Percentiles rank a stretch among this genome's conserved stretches.
Evolutionary conservation across 1,140 invertebrate genomes (phyloP).

Genomic region (Eupristina koningsbergeri): DNA sequence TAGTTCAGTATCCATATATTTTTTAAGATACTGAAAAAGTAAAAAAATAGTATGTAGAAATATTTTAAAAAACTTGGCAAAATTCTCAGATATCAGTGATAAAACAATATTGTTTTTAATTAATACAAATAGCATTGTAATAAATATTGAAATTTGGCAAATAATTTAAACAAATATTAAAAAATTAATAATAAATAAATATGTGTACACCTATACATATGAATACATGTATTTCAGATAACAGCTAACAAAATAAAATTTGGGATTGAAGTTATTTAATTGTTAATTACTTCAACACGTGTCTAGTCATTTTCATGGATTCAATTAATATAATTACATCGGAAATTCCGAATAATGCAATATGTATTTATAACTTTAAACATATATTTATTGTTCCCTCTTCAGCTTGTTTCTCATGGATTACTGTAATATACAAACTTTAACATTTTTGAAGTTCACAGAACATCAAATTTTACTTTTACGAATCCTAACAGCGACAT

Average conservation of each 20-base stretch:
- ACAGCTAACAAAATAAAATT: constrained; percentile 14
- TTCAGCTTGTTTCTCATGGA: background rate
- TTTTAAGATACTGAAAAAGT: background rate
- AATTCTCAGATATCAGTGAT: background rate
- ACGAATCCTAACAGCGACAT: too few relatives aligned
- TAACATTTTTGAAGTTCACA: too few relatives aligned
- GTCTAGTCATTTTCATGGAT: background rate
- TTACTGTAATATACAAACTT: background rate
- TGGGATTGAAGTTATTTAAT: constrained; percentile 3
- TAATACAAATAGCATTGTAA: too few relatives aligned
- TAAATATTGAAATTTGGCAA: too few relatives aligned
- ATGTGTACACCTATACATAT: too few relatives aligned
- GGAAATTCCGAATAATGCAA: background rate
- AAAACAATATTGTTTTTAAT: too few relatives aligned
- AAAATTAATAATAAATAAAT: constrained; percentile 15
- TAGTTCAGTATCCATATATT: background rate
- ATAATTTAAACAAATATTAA: background rate
- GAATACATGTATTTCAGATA: too few relatives aligned
- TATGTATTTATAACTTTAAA: background rate
- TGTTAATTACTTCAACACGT: background rate
- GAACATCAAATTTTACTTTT: too few relatives aligned
- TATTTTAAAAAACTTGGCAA: background rate
- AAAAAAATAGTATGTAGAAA: background rate
- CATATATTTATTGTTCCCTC: background rate
- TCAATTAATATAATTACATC: background rate